These are phyloP conservation scores for Drosophila sturtevanti DNA, from an alignment of 1,140 invertebrate species.

Conservation along the genomic window DNA sequence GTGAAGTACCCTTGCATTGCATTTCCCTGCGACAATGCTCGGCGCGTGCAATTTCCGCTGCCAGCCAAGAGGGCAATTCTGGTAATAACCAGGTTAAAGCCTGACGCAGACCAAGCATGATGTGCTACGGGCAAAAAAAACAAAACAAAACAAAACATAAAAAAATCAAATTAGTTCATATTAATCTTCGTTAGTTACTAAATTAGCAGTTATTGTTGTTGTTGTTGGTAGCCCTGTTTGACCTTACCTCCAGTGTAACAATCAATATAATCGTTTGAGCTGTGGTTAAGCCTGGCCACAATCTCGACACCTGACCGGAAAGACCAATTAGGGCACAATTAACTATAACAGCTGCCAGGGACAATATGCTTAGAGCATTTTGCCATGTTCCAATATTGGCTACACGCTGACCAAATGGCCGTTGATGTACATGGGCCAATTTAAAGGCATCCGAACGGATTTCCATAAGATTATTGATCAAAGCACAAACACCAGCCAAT, in stretches of 20 bases:
- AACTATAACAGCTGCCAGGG: conserved; percentile 95
- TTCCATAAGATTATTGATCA: conserved; percentile 97
- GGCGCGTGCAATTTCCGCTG: conserved; percentile 93
- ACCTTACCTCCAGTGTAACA: conserved; percentile 90
- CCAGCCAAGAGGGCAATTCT: conserved; percentile 95
- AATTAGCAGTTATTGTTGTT: not conserved
- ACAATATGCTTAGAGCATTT: conserved; percentile 96
- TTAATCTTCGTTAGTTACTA: conserved; percentile 19
- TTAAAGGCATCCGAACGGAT: conserved; percentile 98
- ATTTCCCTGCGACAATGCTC: conserved; percentile 91
- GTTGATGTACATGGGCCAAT: conserved; percentile 95
- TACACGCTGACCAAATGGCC: conserved; percentile 96
- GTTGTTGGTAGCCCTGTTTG: not conserved
- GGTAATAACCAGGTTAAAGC: conserved; percentile 91
- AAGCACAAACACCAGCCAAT: conserved; percentile 94
- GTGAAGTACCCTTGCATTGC: conserved; percentile 83
- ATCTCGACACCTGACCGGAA: conserved; percentile 93
- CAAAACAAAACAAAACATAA: not conserved
- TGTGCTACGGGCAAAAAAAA: conserved; percentile 86
- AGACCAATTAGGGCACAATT: conserved; percentile 97
- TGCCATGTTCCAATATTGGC: conserved; percentile 98
- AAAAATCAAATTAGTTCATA: conserved; percentile 2
- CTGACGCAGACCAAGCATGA: conserved; percentile 92
- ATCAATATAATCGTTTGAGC: conserved; percentile 94
- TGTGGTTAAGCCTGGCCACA: conserved; percentile 93